phyloP scores from a whole-genome alignment of 2,797 vertebrate species.

The Pygocentrus nattereri region DNA sequence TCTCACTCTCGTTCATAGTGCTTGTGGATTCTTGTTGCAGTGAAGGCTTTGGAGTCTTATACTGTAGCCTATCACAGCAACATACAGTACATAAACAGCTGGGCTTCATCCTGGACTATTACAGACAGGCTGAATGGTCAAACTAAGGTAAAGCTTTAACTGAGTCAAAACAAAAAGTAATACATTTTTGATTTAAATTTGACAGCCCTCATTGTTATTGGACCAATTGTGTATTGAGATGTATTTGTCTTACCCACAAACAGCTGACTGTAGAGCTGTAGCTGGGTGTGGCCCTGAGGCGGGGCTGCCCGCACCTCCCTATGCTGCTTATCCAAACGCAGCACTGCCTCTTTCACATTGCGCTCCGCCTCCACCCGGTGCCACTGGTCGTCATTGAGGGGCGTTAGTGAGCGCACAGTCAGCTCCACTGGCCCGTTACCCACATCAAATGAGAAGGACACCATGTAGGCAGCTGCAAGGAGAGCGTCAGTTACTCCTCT shows the following conservation, averaged over 20 bases:
- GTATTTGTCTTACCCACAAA: slow-evolving; percentile 86
- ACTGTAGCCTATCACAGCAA: too few species aligned
- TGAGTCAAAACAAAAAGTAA: too few species aligned
- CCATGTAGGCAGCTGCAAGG: slow-evolving; percentile 81
- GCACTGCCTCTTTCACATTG: slow-evolving; percentile 90
- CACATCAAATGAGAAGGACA: slow-evolving; percentile 91
- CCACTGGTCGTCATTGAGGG: slow-evolving; percentile 93
- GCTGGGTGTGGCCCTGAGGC: slow-evolving; percentile 86
- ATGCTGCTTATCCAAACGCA: slow-evolving; percentile 87
- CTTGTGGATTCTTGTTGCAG: too few species aligned
- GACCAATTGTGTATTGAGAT: too few species aligned
- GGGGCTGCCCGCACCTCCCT: slow-evolving; percentile 79
- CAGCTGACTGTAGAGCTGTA: slow-evolving; percentile 91
- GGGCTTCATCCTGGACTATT: too few species aligned
- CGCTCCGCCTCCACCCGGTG: slow-evolving; percentile 90
- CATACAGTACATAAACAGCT: too few species aligned
- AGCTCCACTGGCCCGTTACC: slow-evolving; percentile 91
- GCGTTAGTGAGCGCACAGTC: slow-evolving; percentile 76
- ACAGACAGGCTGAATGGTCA: too few species aligned
- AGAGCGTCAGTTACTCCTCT: not conserved
- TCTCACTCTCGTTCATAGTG: too few species aligned
- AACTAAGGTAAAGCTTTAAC: too few species aligned
- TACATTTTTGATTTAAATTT: too few species aligned
- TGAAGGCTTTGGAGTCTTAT: too few species aligned
- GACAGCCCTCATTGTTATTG: too few species aligned